phyloP scores from a whole-genome alignment of 2,797 vertebrate species.

The Takifugu rubripes region DNA sequence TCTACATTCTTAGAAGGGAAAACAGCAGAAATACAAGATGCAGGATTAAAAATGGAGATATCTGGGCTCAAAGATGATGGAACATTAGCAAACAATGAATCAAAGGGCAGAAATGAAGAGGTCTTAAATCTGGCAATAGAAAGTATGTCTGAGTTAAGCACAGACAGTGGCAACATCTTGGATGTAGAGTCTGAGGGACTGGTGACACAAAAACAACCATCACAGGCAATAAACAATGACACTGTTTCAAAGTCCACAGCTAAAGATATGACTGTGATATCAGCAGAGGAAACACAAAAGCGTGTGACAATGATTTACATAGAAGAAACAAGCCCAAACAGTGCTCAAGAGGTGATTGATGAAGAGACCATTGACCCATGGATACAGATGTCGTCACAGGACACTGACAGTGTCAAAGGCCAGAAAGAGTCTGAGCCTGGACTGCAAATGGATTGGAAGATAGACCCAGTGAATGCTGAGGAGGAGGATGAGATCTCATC shows the following conservation, averaged over 20 bases:
- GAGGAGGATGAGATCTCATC: neutral
- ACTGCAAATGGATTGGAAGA: neutral
- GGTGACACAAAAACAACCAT: conserved; percentile 9
- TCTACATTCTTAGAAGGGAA: conserved; percentile 11
- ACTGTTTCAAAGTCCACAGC: conserved; percentile 14
- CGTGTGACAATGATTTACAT: neutral
- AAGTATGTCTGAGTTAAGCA: conserved; percentile 1
- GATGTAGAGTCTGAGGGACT: conserved; percentile 3
- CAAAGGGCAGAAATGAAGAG: conserved; percentile 1
- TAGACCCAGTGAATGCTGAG: conserved; percentile 7
- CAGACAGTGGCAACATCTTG: neutral
- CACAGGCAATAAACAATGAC: conserved; percentile 6
- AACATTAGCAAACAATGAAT: conserved; percentile 5
- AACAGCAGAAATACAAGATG: neutral
- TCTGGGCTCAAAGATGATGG: neutral
- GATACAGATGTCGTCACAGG: conserved; percentile 34
- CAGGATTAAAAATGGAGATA: conserved; percentile 16
- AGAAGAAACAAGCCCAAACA: conserved; percentile 5
- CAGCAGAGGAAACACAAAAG: conserved; percentile 5
- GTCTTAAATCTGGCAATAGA: neutral
- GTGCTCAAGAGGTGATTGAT: conserved; percentile 34
- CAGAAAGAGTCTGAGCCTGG: conserved; percentile 11
- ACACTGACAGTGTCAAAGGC: conserved; percentile 5
- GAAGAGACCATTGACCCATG: conserved; percentile 59
- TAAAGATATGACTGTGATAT: conserved; percentile 4